Base-by-base conservation (phyloP, 2,113 vertebrate genomes). In the Willisornis vidua region DNA sequence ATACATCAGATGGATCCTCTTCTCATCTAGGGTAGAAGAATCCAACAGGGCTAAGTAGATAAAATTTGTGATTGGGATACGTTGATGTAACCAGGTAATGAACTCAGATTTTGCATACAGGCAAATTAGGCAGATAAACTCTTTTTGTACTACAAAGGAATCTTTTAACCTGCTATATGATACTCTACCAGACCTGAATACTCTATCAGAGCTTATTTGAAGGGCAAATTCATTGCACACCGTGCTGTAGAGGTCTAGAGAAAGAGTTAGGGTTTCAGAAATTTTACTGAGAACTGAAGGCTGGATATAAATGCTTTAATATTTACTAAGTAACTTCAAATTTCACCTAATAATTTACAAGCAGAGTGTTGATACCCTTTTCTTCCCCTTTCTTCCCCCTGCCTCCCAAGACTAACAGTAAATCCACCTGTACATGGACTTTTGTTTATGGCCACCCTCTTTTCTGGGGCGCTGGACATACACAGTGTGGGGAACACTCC, bases 31-130 rank as follows among this genome's bases (percentile, higher is more conserved):
- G 9, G 23, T 26, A 90, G 65, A 88, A 52, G 39, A 84, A 48
- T 55, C 29, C 59, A 67, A 10, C 39, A 37, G 41, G 22, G 33
- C 61, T 61, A 59, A 62, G 46, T 54, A 80, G 72, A 29, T 75
- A 33, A 46, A 55, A 39, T 43, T 51, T 76, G 6, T 62, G 66
- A 45, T 31, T 91, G 71, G 43, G 26, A 10, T 55, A 31, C 52
- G 10, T 3, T 90, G 76, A 24, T 83, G 29, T 48, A 88, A 68
- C 7, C 39, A 61, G n/a, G 5, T 84, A 65, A 81, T 14, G 19
- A 92, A n/a, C 68, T 75, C 81, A 77, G 25, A 83, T 84, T 95
- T 95, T 89, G 73, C 52, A 72, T 78, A n/a, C 35, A 76, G 67
- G 39, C 35, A 74, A 63, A 90, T 73, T 31, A 88, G 58, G 65